Base-by-base conservation (phyloP, 2,888 invertebrate genomes). In the Pseudococcus jackbeardsleyi region DNA sequence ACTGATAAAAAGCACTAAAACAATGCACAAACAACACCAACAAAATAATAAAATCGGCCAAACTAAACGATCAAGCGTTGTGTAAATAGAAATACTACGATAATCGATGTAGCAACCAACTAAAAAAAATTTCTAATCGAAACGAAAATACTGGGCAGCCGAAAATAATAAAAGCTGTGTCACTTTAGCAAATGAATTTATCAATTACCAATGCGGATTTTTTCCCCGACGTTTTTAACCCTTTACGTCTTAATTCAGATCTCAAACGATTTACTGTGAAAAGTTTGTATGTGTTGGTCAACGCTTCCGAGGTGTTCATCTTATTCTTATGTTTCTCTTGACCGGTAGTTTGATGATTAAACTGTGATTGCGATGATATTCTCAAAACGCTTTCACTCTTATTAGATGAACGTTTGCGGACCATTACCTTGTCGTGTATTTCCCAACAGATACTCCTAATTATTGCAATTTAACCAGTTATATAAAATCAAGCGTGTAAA, bases 171-270 rank as follows among this genome's bases (percentile, higher is more conserved):
- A 82, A 84, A 84, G 84, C 84, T 33, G 26, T 48, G n/a, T 11
- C 54, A 50, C 19, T 54, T 59, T 50, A 85, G 39, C 59, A 59
- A 59, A 59, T 59, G 59, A 19, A 59, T 19, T 59, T 59, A 6
- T 33, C 26, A 85, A 79, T 79, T 88, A 88, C 88, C 88, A 88
- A 72, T 26, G 88, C 68, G 12, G 88, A 88, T 48, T 88, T 88
- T 84, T 85, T 84, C 68, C 88, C 88, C n/a, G 88, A 85, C 50
- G 88, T 88, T 88, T 85, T 88, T 72, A 88, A 88, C 42, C 88
- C 88, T 85, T 88, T 85, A 26, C 85, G 84, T 39, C 85, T 84
- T 11, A 88, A 72, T 72, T 88, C 88, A 54, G 68, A 59, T 72
- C 72, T 84, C 59, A 88, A 82, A 46, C 85, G 88, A 88, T 85